These are phyloP conservation scores for Bos indicus DNA, from an alignment of 2,113 vertebrate genomes.

Conservation along the genomic window DNA sequence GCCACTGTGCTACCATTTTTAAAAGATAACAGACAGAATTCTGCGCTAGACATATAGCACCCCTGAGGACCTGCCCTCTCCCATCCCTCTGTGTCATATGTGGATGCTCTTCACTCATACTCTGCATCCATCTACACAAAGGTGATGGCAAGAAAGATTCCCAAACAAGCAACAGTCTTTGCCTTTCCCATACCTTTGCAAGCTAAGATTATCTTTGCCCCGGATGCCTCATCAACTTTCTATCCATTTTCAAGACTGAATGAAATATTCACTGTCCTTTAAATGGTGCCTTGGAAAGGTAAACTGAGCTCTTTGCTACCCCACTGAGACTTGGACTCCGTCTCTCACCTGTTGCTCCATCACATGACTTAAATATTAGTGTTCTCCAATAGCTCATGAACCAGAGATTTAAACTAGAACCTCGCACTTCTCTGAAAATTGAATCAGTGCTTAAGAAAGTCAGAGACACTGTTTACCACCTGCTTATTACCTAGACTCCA, in stretches of 20 bases:
- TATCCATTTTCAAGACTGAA: not conserved
- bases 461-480: not conserved
- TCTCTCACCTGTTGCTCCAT: not conserved
- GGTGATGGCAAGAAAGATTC: not conserved
- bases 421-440: not conserved
- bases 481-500: not conserved
- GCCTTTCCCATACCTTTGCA: not conserved
- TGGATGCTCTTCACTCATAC: not conserved
- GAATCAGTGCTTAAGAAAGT: not conserved
- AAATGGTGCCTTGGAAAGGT: not conserved
- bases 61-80: too few species aligned
- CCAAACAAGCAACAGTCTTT: not conserved
- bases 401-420: not conserved
- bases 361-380: not conserved
- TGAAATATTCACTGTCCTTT: not conserved
- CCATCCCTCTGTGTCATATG: fast-evolving
- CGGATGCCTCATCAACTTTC: not conserved
- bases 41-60: fast-evolving
- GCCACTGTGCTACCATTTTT: not conserved
- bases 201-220: not conserved
- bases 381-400: not conserved
- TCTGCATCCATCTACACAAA: not conserved
- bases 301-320: not conserved
- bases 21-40: not conserved
- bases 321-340: not conserved